Percentiles rank a stretch among this genome's conserved stretches.
Conservation (phyloP, 2,888 invertebrate genomes). For the Epistrophe eligans region DNA sequence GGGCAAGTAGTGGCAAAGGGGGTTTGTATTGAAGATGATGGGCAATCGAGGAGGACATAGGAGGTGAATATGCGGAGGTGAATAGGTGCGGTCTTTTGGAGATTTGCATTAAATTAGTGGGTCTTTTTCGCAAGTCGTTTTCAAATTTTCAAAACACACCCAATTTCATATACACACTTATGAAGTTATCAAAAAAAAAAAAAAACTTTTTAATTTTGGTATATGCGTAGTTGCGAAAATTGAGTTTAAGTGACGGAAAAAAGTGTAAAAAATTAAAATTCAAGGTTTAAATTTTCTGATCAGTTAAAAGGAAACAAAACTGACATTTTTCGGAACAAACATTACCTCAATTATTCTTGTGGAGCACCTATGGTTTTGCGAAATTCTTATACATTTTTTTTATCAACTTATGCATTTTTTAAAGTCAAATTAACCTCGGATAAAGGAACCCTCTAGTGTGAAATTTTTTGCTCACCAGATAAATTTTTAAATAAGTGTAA, state of each 20-base stretch:
- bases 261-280: not conserved
- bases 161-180: conserved; percentile 8
- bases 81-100: conserved; percentile 62
- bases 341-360: too few species aligned
- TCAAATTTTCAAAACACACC: conserved; percentile 51
- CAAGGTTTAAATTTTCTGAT: not conserved
- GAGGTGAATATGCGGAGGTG: conserved; percentile 28
- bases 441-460: too few species aligned
- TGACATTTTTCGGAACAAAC: too few species aligned
- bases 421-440: too few species aligned
- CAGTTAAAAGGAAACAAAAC: too few species aligned
- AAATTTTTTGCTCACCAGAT: too few species aligned
- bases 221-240: not conserved
- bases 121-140: conserved; percentile 42
- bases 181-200: conserved; percentile 46
- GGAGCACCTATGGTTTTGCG: too few species aligned
- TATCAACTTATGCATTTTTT: too few species aligned
- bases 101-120: conserved; percentile 64
- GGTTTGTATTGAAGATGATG: conserved; percentile 28
- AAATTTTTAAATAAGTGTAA: too few species aligned
- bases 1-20: conserved; percentile 38
- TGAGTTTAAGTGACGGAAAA: not conserved
- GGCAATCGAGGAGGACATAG: not conserved
- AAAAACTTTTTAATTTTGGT: not conserved
- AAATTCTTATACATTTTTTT: too few species aligned